These are phyloP conservation scores for Halictus ligatus DNA, from an alignment of 2,888 invertebrate species.

Conservation along the genomic window DNA sequence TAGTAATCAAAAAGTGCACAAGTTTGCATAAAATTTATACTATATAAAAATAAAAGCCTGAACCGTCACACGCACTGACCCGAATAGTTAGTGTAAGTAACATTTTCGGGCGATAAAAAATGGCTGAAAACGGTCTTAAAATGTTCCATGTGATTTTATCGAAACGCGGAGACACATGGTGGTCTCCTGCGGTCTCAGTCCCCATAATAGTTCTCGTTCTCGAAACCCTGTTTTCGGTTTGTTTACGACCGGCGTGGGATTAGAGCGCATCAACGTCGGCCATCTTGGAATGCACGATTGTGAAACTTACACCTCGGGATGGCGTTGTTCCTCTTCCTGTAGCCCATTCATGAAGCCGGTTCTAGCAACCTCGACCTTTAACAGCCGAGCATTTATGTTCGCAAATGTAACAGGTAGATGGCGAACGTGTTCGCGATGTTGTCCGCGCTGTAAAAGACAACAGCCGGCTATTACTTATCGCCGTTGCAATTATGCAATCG, in stretches of 20 bases:
- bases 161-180: background rate
- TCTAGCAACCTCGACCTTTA: conserved; percentile 58
- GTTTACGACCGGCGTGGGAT: background rate
- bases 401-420: conserved; percentile 44
- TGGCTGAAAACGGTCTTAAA: background rate
- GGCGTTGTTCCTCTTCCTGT: conserved; percentile 49
- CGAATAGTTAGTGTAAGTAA: background rate
- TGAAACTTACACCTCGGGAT: conserved; percentile 48
- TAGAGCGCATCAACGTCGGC: background rate
- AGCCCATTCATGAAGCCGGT: conserved; percentile 65
- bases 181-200: background rate
- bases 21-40: background rate
- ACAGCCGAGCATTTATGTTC: conserved; percentile 47
- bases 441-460: conserved; percentile 44
- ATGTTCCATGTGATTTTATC: background rate
- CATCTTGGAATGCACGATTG: conserved; percentile 43
- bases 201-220: background rate
- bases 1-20: too few relatives aligned
- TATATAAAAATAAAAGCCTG: background rate
- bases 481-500: conserved; percentile 67
- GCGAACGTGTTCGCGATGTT: conserved; percentile 15
- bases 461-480: conserved; percentile 41
- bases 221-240: background rate
- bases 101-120: background rate
- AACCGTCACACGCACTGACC: too few relatives aligned